A percentile compares a stretch with the other conserved stretches of the same genome.
These are phyloP conservation scores for Artibeus lituratus DNA, from an alignment of 2,797 vertebrate species.

Conservation along the genomic window DNA sequence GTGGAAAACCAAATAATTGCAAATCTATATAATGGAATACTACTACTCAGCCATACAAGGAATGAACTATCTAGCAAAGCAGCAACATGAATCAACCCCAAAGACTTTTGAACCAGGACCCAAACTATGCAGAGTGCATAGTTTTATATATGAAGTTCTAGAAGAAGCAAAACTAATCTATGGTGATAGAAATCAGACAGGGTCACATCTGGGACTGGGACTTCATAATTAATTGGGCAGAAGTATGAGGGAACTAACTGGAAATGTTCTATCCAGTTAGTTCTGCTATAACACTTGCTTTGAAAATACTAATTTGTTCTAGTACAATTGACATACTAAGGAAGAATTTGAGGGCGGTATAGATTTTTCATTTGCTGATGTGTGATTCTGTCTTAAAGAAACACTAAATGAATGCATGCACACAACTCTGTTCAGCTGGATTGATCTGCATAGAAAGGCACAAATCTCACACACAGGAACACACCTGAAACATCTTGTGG, in stretches of 20 bases:
- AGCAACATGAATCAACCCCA: background rate
- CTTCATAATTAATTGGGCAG: background rate
- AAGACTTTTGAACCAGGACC: background rate
- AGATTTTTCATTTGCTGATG: background rate
- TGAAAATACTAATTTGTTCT: background rate
- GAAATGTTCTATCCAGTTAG: background rate
- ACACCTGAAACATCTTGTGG: background rate
- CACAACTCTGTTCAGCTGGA: background rate
- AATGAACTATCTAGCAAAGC: background rate
- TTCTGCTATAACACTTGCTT: background rate
- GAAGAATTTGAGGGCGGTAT: background rate
- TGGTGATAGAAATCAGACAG: background rate
- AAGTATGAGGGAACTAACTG: background rate
- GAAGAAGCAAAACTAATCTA: background rate
- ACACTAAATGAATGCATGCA: background rate
- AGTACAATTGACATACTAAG: background rate
- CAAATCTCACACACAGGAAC: background rate
- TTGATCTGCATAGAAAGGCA: background rate
- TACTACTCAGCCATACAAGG: background rate
- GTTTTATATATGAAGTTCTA: background rate
- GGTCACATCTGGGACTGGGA: background rate
- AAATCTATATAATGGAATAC: background rate
- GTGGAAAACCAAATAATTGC: background rate
- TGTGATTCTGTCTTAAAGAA: background rate
- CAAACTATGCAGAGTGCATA: background rate